These are phyloP conservation scores for Oryzias melastigma DNA, from an alignment of 2,113 vertebrate species.

Conservation along the genomic window DNA sequence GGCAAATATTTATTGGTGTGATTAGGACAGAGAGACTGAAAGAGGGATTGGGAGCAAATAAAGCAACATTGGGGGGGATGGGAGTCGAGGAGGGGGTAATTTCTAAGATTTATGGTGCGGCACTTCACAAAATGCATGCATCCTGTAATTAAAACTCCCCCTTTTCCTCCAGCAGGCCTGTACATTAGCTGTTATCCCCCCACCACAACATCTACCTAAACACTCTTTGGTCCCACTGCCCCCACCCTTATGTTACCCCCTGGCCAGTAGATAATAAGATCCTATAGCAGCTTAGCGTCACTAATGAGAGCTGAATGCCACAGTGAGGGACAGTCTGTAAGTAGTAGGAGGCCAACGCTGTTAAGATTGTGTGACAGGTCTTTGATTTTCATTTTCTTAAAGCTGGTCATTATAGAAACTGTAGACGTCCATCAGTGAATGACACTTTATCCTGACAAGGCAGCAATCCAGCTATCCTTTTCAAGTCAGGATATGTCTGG, in stretches of 20 bases:
- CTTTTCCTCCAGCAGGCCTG: constrained; percentile 62
- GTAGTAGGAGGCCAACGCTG: constrained; percentile 39
- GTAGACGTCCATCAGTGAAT: neutral
- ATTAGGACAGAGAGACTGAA: constrained; percentile 33
- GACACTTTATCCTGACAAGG: neutral
- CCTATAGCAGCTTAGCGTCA: constrained; percentile 61
- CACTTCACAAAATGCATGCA: constrained; percentile 76
- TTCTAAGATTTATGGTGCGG: constrained; percentile 77
- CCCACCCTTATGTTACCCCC: constrained; percentile 19
- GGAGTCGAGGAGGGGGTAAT: constrained; percentile 48
- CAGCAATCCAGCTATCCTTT: neutral
- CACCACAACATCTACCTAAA: constrained; percentile 27
- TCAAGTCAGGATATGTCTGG: neutral
- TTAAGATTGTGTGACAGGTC: constrained; percentile 4
- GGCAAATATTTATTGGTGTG: constrained; percentile 63
- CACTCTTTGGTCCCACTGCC: constrained; percentile 14
- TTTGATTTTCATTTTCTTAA: constrained; percentile 33
- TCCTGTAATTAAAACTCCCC: constrained; percentile 81
- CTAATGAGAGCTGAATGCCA: constrained; percentile 68
- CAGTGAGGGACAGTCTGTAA: constrained; percentile 50
- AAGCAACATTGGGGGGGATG: constrained; percentile 42
- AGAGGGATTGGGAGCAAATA: constrained; percentile 38
- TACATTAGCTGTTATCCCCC: constrained; percentile 60
- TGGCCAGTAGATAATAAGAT: constrained; percentile 57
- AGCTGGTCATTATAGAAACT: neutral